Evolutionary conservation across 2,888 invertebrate genomes (phyloP), one percentile per base, ranked within the genome.

Genomic region (Myopa tessellatipennis): DNA sequence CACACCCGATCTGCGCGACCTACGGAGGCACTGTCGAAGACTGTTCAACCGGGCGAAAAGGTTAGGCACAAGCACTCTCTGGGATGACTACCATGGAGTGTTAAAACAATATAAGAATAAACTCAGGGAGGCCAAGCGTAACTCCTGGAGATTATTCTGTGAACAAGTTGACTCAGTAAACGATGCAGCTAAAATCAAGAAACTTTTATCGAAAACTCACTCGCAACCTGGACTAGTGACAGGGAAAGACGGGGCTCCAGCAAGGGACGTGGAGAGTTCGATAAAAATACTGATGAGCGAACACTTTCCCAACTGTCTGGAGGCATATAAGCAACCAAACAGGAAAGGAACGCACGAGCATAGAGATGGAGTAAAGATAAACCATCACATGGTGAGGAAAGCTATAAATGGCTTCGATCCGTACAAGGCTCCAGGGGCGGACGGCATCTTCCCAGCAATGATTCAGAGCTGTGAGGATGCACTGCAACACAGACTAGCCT

Each of bases 131-230:
- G 12, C 58, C 5, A 58, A 58, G 8, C 14, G 58, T 6, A 58
- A 12, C 14, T 58, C 58, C 5, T 58, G 58, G 58, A 58, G 58
- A n/a, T 5, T n/a, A n/a, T 58, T 58, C n/a, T 12, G 8, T 58
- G 58, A 58, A 58, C 58, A 58, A 12, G 58, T 58, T 18, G 58
- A 58, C 58, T 16, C 58, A n/a, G 58, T 58, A 58, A 58, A 58
- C n/a, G 58, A 58, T 3, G 58, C 58, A 18, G 58, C 58, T 12
- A 58, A 58, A n/a, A n/a, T 58, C 18, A 58, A n/a, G 58, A 58
- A 58, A n/a, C 18, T 58, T 12, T 18, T 58, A 12, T 58, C 58
- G 58, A 58, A 58, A 18, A 58, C 58, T n/a, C 58, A 58, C n/a
- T 58, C 5, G 16, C 58, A 58, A 58, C 58, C 58, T 16, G 58